Evolutionary conservation across 2,888 invertebrate genomes (phyloP), one percentile per base, ranked within the genome.

Genomic region (Orthosia gracilis): DNA sequence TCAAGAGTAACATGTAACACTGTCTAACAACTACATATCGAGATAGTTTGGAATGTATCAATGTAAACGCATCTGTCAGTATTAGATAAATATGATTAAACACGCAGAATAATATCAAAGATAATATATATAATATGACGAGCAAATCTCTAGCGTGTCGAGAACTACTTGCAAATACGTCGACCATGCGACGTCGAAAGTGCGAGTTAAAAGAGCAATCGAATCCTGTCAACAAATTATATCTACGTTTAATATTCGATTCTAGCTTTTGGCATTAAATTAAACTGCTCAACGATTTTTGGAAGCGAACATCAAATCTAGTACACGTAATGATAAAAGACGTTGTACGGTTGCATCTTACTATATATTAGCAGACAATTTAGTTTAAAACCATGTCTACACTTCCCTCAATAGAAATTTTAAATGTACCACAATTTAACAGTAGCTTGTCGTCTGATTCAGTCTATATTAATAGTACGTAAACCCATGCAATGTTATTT

Each of bases 231-330:
- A 78, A 76, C 40, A 69, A 75, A 76, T 78, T 78, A 81, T 71
- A 69, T 73, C 82, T 83, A 83, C 18, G 59, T 59, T 77, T 71
- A 78, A 78, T 69, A 79, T 71, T 75, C 64, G 75, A 89, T 90
- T 76, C 91, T 91, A 92, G 88, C 89, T 91, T 93, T 94, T 93
- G 92, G 92, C 92, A 85, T 92, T 92, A 93, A 92, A 92, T 80
- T 76, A 85, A 88, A 88, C 76, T 84, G 76, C 73, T 73, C 69
- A 71, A 74, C 50, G 63, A 55, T 63, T 68, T 85, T 86, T 78
- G 74, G 82, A 89, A 89, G 88, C 85, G 69, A 86, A 69, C 45
- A 73, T 85, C 76, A 76, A 65, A 84, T 69, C 85, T 88, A 87
- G 76, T 79, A 81, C 63, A 87, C 80, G 85, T 69, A 69, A 67